Conservation (phyloP, 2,888 invertebrate genomes). For the Pegoplata infirma region DNA sequence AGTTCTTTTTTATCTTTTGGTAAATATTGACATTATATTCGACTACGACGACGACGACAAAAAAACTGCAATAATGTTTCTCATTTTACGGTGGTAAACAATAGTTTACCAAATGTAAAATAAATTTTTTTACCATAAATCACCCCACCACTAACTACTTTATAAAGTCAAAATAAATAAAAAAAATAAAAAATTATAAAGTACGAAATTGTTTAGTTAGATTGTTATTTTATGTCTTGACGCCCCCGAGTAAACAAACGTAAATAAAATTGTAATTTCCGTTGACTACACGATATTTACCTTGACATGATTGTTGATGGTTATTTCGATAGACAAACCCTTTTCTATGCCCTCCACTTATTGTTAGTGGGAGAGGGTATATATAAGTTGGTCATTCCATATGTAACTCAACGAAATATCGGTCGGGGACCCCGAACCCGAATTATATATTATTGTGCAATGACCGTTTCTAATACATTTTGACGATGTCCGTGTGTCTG, state of each 20-base stretch:
- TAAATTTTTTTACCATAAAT: slow-evolving; percentile 6
- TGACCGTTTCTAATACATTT: too few species aligned
- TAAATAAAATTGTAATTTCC: slow-evolving; percentile 64
- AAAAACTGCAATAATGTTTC: slow-evolving; percentile 27
- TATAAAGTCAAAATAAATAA: too few species aligned
- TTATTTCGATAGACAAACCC: background rate
- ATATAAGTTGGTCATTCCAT: too few species aligned
- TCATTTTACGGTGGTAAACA: background rate
- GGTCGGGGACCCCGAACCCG: too few species aligned
- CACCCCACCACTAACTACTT: slow-evolving; percentile 3
- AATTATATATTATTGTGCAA: too few species aligned
- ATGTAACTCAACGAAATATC: too few species aligned
- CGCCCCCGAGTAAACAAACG: slow-evolving; percentile 52
- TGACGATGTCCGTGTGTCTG: too few species aligned
- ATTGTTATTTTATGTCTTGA: slow-evolving; percentile 44
- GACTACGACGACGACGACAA: too few species aligned
- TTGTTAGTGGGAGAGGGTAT: too few species aligned
- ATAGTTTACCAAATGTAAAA: background rate
- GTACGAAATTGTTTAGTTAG: slow-evolving; percentile 12
- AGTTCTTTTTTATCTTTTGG: slow-evolving; percentile 36
- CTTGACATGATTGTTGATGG: slow-evolving; percentile 60
- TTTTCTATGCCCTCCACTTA: too few species aligned
- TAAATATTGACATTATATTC: slow-evolving; percentile 51
- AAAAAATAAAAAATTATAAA: too few species aligned
- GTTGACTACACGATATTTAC: slow-evolving; percentile 45